Percentiles rank a stretch among this genome's conserved stretches.
These are phyloP conservation scores for Drosophila subpulchrella DNA, from an alignment of 1,140 invertebrate genomes.

Conservation along the genomic window DNA sequence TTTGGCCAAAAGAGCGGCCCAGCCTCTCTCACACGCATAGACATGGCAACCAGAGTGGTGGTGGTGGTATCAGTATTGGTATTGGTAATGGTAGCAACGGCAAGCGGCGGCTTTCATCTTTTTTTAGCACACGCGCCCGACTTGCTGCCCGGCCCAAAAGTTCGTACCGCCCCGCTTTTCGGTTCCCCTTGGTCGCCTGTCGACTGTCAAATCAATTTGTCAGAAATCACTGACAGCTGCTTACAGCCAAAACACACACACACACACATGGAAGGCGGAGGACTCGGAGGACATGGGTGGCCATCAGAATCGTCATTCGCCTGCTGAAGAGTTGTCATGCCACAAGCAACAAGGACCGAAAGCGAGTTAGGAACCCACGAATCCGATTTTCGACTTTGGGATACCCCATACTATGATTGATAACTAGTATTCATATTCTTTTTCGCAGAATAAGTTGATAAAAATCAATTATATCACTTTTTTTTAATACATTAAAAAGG, in stretches of 20 bases:
- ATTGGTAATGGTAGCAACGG: slow-evolving; percentile 23
- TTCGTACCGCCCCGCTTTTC: slow-evolving; percentile 21
- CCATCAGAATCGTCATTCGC: slow-evolving; percentile 44
- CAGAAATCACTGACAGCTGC: slow-evolving; percentile 82
- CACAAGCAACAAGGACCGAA: slow-evolving; percentile 43
- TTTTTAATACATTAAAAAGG: not conserved
- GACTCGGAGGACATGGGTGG: slow-evolving; percentile 18
- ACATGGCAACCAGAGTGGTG: slow-evolving; percentile 62
- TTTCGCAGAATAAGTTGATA: not conserved
- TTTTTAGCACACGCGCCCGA: slow-evolving; percentile 73
- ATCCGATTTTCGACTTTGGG: slow-evolving; percentile 13
- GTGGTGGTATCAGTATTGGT: not conserved
- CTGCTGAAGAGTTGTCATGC: slow-evolving; percentile 72
- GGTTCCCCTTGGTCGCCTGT: slow-evolving; percentile 63
- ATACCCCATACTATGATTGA: slow-evolving; percentile 12
- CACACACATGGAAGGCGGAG: slow-evolving; percentile 6
- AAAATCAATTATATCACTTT: not conserved
- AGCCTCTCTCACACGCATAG: slow-evolving; percentile 56
- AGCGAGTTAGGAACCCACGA: slow-evolving; percentile 4
- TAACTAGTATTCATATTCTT: not conserved
- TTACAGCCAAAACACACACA: slow-evolving; percentile 79
- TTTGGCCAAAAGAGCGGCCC: slow-evolving; percentile 51
- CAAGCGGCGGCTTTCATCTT: slow-evolving; percentile 61
- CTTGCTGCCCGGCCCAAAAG: slow-evolving; percentile 41
- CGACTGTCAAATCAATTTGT: slow-evolving; percentile 83